Evolutionary conservation across 2,888 invertebrate genomes (phyloP).

Genomic region (Balanococcus diminutus): DNA sequence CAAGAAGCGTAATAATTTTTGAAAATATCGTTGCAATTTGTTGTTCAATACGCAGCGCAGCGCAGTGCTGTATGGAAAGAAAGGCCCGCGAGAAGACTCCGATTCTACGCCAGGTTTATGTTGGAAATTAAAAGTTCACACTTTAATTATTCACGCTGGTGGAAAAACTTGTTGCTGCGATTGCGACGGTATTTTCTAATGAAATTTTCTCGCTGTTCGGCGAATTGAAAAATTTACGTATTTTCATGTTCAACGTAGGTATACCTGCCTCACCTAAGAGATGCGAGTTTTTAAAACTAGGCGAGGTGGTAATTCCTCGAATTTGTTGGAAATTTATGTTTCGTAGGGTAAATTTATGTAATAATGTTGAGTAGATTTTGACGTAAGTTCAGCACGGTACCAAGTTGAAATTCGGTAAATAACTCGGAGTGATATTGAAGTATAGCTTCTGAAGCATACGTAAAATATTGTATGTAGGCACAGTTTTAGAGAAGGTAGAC

Average conservation of each 20-base stretch:
- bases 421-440: too few species aligned
- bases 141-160: constrained; percentile 17
- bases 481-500: too few species aligned
- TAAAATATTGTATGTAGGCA: too few species aligned
- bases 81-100: not conserved
- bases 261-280: too few species aligned
- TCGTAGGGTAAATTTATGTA: not conserved
- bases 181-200: not conserved
- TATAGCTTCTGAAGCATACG: too few species aligned
- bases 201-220: constrained; percentile 19
- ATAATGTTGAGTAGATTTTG: not conserved
- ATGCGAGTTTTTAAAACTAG: not conserved
- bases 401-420: too few species aligned
- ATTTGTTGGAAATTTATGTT: not conserved
- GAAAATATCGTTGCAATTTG: constrained; percentile 37
- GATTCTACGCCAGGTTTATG: not conserved
- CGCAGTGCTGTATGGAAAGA: not conserved
- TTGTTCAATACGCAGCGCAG: not conserved
- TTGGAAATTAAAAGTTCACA: constrained; percentile 19
- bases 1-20: not conserved
- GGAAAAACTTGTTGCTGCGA: constrained; percentile 15
- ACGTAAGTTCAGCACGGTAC: too few species aligned
- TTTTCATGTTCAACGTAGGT: not conserved
- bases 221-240: constrained; percentile 4
- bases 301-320: not conserved